phyloP scores from a whole-genome alignment of 30 jellyfish, hydroid and myxozoan species.

The Aurelia coerulea region DNA sequence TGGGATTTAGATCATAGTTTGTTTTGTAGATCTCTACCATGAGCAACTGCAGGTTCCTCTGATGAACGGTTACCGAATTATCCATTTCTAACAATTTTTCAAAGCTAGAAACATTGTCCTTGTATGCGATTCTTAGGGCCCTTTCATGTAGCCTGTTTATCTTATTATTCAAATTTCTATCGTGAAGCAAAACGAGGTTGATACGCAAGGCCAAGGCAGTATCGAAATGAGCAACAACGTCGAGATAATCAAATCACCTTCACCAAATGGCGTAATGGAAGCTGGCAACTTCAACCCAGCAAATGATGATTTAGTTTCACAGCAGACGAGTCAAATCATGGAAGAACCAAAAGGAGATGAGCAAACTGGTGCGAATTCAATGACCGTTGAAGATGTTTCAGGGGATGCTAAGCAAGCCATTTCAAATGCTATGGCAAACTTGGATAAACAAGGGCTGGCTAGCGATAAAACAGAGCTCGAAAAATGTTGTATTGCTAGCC shows the following conservation, averaged over 20 bases:
- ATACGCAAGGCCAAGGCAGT: constrained; percentile 72
- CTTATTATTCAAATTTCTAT: no score
- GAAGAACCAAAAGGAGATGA: constrained; percentile 63
- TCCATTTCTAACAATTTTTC: no score
- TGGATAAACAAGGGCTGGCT: constrained; percentile 37
- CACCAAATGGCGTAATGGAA: constrained; percentile 28
- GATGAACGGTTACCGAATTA: no score
- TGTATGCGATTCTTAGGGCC: no score
- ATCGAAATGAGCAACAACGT: constrained; percentile 53
- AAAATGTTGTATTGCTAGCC: constrained; percentile 42
- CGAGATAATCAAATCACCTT: constrained; percentile 43
- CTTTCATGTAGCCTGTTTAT: no score
- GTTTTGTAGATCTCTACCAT: no score
- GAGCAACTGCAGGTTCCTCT: no score
- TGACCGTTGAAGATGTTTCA: constrained; percentile 52
- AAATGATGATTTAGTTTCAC: constrained; percentile 25
- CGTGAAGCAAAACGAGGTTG: constrained; percentile 13
- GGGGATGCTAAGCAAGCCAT: constrained; percentile 71
- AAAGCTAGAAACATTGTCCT: no score
- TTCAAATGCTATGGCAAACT: constrained; percentile 44
- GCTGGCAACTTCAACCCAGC: constrained; percentile 28
- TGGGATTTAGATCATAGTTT: no score
- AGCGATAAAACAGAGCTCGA: constrained; percentile 27
- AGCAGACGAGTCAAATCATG: constrained; percentile 29
- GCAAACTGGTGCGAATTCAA: constrained; percentile 32